Base-by-base conservation (phyloP, 2,888 invertebrate species). In the Polymixis flavicincta region DNA sequence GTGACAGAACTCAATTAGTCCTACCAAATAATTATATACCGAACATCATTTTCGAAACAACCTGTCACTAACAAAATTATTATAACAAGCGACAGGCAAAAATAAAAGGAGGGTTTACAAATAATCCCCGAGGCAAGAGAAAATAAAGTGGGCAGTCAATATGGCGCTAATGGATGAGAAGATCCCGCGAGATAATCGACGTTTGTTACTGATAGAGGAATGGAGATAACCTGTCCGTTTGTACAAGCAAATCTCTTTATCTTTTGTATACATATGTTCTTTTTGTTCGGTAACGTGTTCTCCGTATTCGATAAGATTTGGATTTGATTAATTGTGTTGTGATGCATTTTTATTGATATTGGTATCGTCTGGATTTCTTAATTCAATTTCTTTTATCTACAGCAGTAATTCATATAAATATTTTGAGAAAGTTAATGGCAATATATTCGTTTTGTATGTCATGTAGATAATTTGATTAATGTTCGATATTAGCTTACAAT, bases 91-190 rank as follows among this genome's bases (percentile, higher is more conserved):
- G 71, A 71, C 60, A 76, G 54, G 61, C 70, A 69, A 78, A 75
- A 82, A 82, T 80, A 80, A 82, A 78, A 77, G 71, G 71, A 75
- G 72, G 67, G 57, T 71, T 76, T 50, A 84, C 83, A 72, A 82
- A 84, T 74, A 85, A 85, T 79, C 73, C 71, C 57, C 14, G 70
- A 80, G 78, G 77, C 74, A 76, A 64, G 69, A 70, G 74, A 85
- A 82, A 80, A 85, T 86, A 85, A 82, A 81, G 84, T 76, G 80
- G 84, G 67, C 73, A 70, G 85, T 82, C 80, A 85, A 85, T 82
- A 85, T 84, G 73, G 82, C 79, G 83, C 82, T 89, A 90, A 89
- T 89, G 89, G 88, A 89, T 87, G 83, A 85, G 83, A 70, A 76
- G 76, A 79, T 83, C 81, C 80, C 73, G 82, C 78, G 80, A 85